A percentile compares a stretch with the other conserved stretches of the same genome.
These are phyloP conservation scores for Umimayanthus kanabou DNA, from an alignment of 92 coral and sea anemone genomes.

Conservation along the genomic window DNA sequence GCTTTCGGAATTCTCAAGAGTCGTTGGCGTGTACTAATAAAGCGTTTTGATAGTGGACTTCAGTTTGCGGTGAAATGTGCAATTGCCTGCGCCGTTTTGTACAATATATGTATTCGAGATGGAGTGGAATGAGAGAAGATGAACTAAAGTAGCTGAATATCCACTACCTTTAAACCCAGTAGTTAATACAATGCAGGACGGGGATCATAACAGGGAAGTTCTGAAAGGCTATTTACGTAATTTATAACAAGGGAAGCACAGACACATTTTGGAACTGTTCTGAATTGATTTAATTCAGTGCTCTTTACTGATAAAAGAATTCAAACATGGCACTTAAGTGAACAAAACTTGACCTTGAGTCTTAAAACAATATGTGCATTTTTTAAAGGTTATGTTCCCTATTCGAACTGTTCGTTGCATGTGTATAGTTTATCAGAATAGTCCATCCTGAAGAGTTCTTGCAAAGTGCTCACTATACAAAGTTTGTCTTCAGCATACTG, in stretches of 20 bases:
- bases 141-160: conserved; percentile 41
- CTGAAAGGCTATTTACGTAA: no score
- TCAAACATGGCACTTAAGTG: conserved; percentile 15
- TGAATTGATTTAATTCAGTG: conserved; percentile 30
- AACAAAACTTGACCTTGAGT: conserved; percentile 35
- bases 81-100: conserved; percentile 60
- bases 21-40: conserved; percentile 55
- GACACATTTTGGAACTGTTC: conserved; percentile 29
- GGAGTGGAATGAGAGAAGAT: conserved; percentile 54
- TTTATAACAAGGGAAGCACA: conserved; percentile 15
- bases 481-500: conserved; percentile 28
- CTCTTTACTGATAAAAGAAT: not conserved
- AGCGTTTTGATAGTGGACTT: conserved; percentile 52
- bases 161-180: conserved; percentile 43
- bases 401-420: conserved; percentile 30
- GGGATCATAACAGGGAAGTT: conserved; percentile 45
- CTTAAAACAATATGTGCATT: conserved; percentile 25
- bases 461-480: conserved; percentile 22
- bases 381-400: conserved; percentile 27
- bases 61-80: conserved; percentile 55
- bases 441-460: conserved; percentile 32
- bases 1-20: conserved; percentile 57
- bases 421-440: conserved; percentile 35
- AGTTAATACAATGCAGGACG: conserved; percentile 55
- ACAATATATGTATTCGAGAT: conserved; percentile 56